Evolutionary conservation across 2,113 vertebrate genomes (phyloP).

Genomic region (Callorhinus ursinus): DNA sequence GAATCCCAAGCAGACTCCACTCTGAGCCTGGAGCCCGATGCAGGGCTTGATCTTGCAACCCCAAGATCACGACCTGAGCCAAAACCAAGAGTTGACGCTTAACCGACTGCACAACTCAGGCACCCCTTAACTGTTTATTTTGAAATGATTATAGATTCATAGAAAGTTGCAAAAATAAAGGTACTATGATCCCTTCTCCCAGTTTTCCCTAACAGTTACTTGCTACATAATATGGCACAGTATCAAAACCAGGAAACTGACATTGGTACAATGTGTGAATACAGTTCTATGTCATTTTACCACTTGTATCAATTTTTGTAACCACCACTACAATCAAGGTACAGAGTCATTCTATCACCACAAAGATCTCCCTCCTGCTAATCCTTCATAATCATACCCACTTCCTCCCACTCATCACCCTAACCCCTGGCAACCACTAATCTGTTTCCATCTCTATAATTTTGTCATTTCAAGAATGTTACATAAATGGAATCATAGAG

Average conservation of each 20-base stretch:
- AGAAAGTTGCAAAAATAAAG: neutral
- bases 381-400: neutral
- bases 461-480: conserved; percentile 16
- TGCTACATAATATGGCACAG: neutral
- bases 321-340: neutral
- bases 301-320: neutral
- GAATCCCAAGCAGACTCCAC: neutral
- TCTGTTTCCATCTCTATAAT: conserved; percentile 24
- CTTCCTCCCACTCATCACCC: neutral
- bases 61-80: neutral
- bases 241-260: neutral
- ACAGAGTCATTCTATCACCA: neutral
- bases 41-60: neutral
- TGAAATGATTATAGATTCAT: neutral
- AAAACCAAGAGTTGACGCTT: neutral
- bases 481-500: conserved; percentile 33
- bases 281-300: conserved; percentile 4
- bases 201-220: neutral
- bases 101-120: neutral
- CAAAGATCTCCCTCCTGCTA: neutral
- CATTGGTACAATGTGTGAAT: neutral
- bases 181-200: neutral
- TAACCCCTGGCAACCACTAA: neutral
- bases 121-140: neutral
- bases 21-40: neutral